Evolutionary conservation across 2,113 vertebrate genomes (phyloP), one percentile per base, ranked within the genome.

Genomic region (Leptocoma aspasia): DNA sequence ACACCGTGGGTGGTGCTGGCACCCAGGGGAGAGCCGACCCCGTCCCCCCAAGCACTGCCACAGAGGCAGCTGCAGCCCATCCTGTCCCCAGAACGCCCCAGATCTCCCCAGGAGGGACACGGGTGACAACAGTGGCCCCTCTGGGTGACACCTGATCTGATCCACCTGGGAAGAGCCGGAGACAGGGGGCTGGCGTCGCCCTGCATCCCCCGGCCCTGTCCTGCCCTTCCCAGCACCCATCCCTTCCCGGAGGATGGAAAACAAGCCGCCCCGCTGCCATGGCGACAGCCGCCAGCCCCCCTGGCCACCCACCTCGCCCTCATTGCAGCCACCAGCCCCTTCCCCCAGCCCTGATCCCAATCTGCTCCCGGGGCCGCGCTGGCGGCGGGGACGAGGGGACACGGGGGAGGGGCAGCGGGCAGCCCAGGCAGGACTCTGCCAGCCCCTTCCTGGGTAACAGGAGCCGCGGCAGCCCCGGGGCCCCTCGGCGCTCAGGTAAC

Each of bases 401-500:
- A 52, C 39, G 49, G 45, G 24, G 21, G 42, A 59, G n/a, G 52
- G 20, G 41, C 28, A 3, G 50, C 15, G 20, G 79, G 79, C 35
- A 37, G 70, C 1, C 3, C 27, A 4, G 35, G 47, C 82, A 6
- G 84, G 84, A 60, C 4, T 5, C 8, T 16, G 93, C 65, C 82
- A 15, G 63, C 44, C n/a, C 71, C 83, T 18, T 13, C 8, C 78
- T 0, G 63, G 83, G 94, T 83, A 95, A 96, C 80, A 39, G 0
- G 94, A 96, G 86, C 90, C 37, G 57, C 71, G 2, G 65, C 50
- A 19, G 87, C 79, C 3, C 4, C 66, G 87, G 80, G 90, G 90
- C 92, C 95, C 65, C 8, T n/a, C 54, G 64, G 84, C 13, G 93
- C 93, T 94, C 93, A 92, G 92, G 95, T 96, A 86, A 94, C 94